phyloP scores from a whole-genome alignment of 2,888 invertebrate genomes.

The Colletes collaris region DNA sequence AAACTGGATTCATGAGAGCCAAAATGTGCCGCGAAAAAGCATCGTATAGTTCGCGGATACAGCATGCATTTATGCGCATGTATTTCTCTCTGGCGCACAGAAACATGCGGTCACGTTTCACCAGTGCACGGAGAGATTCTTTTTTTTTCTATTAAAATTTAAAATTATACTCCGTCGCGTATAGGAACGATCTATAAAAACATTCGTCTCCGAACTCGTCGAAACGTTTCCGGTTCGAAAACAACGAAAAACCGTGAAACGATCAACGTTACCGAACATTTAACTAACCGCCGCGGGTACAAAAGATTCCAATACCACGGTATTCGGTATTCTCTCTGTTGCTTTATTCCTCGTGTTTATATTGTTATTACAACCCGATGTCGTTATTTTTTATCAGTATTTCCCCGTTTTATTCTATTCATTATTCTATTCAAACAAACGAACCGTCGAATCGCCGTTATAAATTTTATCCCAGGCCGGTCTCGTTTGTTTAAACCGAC shows the following conservation, averaged over 20 bases:
- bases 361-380: neutral
- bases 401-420: neutral
- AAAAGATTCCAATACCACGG: neutral
- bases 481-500: neutral
- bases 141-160: neutral
- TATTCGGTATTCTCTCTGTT: neutral
- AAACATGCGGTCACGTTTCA: conserved; percentile 3
- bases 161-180: neutral
- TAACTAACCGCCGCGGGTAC: neutral
- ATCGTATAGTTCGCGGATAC: conserved; percentile 14
- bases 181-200: neutral
- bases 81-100: neutral
- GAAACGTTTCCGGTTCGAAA: neutral
- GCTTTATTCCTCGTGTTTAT: neutral
- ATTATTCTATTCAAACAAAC: neutral
- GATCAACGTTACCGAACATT: neutral
- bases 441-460: neutral
- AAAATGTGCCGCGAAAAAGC: conserved; percentile 34
- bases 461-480: neutral
- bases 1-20: neutral
- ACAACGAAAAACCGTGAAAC: neutral
- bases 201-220: too few species aligned
- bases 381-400: neutral
- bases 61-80: conserved; percentile 41
- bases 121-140: neutral